phyloP scores from a whole-genome alignment of 1,140 invertebrate genomes.

The Drosophila busckii region DNA sequence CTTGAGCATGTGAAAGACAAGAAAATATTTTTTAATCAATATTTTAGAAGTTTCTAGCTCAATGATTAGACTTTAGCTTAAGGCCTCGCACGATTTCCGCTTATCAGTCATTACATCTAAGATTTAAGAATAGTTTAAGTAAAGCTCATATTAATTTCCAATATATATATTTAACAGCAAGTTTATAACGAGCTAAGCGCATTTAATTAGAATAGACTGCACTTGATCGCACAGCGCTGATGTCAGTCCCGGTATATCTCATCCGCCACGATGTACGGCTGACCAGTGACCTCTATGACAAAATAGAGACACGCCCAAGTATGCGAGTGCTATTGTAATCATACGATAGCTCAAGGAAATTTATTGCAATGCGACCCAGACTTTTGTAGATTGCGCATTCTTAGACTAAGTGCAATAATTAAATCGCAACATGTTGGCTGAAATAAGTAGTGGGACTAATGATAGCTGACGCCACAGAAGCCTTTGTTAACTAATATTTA shows the following conservation, averaged over 20 bases:
- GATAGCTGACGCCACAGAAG: conserved; percentile 61
- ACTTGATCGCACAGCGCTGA: not conserved
- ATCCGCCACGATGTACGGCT: not conserved
- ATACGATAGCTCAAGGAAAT: conserved; percentile 4
- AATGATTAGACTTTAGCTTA: no score
- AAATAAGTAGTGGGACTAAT: conserved; percentile 42
- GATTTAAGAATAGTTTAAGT: no score
- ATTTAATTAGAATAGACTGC: conserved; percentile 14
- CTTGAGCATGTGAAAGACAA: no score
- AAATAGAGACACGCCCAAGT: conserved; percentile 11
- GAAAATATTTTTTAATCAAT: no score
- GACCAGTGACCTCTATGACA: conserved; percentile 18
- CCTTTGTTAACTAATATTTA: conserved; percentile 62
- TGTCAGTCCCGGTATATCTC: conserved; percentile 1
- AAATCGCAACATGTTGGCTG: conserved; percentile 37
- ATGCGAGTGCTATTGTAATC: not conserved
- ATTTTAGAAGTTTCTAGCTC: no score
- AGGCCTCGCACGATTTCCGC: no score
- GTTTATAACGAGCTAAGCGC: no score
- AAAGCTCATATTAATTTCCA: conserved; percentile 3
- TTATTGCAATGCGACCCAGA: no score
- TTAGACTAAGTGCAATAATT: conserved; percentile 47
- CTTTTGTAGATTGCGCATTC: conserved; percentile 12
- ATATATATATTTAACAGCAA: conserved; percentile 7
- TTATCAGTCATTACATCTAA: no score